Base-by-base conservation (phyloP, 2,113 vertebrate species). In the Drymodes brunneopygia region DNA sequence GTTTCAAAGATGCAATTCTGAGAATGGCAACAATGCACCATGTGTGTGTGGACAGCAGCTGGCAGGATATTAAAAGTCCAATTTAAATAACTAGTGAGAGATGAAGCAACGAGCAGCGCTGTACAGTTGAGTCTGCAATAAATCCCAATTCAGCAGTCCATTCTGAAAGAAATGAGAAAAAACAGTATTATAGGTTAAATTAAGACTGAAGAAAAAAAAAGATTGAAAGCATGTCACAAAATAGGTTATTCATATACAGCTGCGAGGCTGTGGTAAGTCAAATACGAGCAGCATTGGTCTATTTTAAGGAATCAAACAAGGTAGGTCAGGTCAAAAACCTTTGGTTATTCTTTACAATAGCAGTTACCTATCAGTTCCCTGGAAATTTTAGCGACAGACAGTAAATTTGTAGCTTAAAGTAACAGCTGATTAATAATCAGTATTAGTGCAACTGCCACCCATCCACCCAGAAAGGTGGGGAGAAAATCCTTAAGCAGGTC, bases 1-100 rank as follows among this genome's bases (percentile, higher is more conserved):
- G 98, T 98, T 98, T 98, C 97, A 92, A 95, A 98, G 98, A 99
- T 97, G 98, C 97, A 98, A 98, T 99, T 98, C 97, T 96, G 98
- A 98, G 99, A 99, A 99, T 99, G 99, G 98, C 98, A 99, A 98
- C 98, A 98, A 99, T 99, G 99, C 98, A 99, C 98, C 99, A 99
- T 99, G 99, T 99, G 99, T 99, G 98, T 99, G 98, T 97, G 98
- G 97, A 97, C 98, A 98, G 98, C 99, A 99, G 99, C 99, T 99
- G 99, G 97, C 82, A 96, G 98, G 98, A 98, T 98, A 98, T 98
- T 98, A 98, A 98, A 98, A 98, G 98, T 98, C 97, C 74, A 97
- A 98, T 98, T 98, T 98, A 99, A 98, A 98, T 98, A 98, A 97
- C 98, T 98, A 97, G 96, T 94, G 98, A 95, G 77, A 98, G 98